Evolutionary conservation across 2,113 vertebrate species (phyloP).

Genomic region (Zosterops borbonicus): DNA sequence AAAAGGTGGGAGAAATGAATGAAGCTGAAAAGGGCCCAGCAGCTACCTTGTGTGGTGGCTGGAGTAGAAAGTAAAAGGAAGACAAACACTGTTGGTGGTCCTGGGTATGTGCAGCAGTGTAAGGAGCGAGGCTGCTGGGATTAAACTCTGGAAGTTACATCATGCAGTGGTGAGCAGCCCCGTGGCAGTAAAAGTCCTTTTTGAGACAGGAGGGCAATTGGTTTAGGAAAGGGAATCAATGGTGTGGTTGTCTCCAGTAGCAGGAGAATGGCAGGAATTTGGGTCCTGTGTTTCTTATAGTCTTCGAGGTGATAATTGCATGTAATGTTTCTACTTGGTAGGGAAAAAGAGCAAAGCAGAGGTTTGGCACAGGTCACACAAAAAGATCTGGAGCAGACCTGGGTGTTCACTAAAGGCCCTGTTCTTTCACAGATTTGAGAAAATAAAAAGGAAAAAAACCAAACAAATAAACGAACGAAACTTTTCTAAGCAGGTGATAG

Average conservation of each 20-base stretch:
- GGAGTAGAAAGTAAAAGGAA: neutral
- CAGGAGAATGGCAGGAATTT: neutral
- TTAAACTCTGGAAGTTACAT: neutral
- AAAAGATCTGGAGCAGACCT: neutral
- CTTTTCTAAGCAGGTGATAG: neutral
- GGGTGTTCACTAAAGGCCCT: neutral
- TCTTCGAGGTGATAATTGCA: neutral
- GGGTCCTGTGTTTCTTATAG: neutral
- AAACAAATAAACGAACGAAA: fast-evolving
- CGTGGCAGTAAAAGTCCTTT: neutral
- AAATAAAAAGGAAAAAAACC: neutral
- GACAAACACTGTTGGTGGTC: neutral
- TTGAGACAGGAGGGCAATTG: neutral
- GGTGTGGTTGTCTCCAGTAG: fast-evolving
- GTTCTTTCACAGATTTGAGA: neutral
- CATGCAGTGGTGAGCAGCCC: neutral
- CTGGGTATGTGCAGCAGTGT: neutral
- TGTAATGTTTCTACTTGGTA: fast-evolving
- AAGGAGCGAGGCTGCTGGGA: neutral
- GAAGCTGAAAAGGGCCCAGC: neutral
- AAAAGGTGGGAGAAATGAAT: neutral
- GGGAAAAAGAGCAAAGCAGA: neutral
- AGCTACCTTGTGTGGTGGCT: neutral
- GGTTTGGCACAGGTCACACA: neutral
- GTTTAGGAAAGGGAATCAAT: neutral